Evolutionary conservation across 2,888 invertebrate species (phyloP), one percentile per base, ranked within the genome.

Genomic region (Dryomyza anilis): DNA sequence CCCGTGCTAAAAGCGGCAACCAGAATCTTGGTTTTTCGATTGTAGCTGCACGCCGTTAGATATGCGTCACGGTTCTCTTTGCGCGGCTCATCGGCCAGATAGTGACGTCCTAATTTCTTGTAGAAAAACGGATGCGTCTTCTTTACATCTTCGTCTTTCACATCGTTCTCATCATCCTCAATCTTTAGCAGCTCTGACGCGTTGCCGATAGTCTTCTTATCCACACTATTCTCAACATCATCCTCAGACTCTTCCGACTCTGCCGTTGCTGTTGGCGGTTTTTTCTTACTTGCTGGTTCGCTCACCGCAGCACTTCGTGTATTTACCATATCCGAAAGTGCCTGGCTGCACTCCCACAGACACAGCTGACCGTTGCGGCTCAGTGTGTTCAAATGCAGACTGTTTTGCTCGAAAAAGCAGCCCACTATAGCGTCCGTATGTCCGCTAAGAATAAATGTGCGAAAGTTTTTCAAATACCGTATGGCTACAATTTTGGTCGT

Each of bases 1-100:
- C 99, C 99, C 70, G 89, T 93, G 16, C 91, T 91, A 81, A 95
- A 98, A 7, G 96, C 98, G 36, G 93, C 90, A 0, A 98, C 93
- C 62, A 99, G 84, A 70, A 98, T 87, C 79, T 90, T 91, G 0
- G 89, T 89, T 1, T 87, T 85, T 70, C 88, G 88, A 80, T 97
- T 94, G 82, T 94, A 98, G 52, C 92, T 90, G 0, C 92, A 91
- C 0, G 95, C 88, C 0, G 95, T 93, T 1, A 98, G 82, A 61
- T 86, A 83, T 0, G 90, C 89, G 69, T 88, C 86, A 50, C 84
- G 85, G 71, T 88, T 83, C 14, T 87, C 86, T 77, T 89, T 89
- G 23, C 88, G 85, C 0, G 90, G 87, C 29, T 89, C 88, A 71
- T 93, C 89, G 0, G 89, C 88, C 59, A 94, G 86, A 79, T 91